These are phyloP conservation scores for Drosophila putrida DNA, from an alignment of 2,888 invertebrate genomes.

Conservation along the genomic window DNA sequence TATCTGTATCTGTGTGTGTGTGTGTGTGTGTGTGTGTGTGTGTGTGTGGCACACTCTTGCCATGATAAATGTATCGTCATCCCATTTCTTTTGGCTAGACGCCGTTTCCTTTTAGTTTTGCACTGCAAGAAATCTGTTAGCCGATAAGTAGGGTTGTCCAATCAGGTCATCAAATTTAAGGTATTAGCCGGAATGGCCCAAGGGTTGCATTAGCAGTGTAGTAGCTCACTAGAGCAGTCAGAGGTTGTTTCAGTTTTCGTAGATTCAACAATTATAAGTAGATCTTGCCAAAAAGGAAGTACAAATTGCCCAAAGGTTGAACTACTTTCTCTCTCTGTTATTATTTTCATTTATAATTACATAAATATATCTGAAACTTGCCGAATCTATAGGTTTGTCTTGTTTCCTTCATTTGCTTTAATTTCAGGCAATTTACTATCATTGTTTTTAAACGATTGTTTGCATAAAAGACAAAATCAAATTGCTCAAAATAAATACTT, in stretches of 20 bases:
- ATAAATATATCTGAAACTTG: background rate
- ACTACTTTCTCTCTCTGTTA: conserved; percentile 3
- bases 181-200: conserved; percentile 13
- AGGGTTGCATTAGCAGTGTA: conserved; percentile 12
- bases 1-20: conserved; percentile 8
- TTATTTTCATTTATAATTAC: background rate
- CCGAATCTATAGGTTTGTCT: background rate
- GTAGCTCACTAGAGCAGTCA: background rate
- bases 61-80: conserved; percentile 50
- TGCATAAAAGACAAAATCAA: background rate
- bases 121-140: conserved; percentile 26
- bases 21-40: conserved; percentile 21
- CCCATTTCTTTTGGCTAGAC: conserved; percentile 20
- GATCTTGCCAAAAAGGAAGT: conserved; percentile 6
- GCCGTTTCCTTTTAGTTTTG: conserved; percentile 14
- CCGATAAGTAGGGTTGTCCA: conserved; percentile 8
- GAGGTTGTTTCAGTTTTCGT: background rate
- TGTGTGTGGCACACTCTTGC: conserved; percentile 20
- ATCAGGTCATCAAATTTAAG: conserved; percentile 6
- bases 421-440: background rate
- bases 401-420: background rate
- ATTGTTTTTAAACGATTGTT: background rate
- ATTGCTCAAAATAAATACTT: too few species aligned
- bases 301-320: background rate
- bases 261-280: conserved; percentile 1